phyloP scores from a whole-genome alignment of 2,797 vertebrate genomes.

The Anableps anableps region DNA sequence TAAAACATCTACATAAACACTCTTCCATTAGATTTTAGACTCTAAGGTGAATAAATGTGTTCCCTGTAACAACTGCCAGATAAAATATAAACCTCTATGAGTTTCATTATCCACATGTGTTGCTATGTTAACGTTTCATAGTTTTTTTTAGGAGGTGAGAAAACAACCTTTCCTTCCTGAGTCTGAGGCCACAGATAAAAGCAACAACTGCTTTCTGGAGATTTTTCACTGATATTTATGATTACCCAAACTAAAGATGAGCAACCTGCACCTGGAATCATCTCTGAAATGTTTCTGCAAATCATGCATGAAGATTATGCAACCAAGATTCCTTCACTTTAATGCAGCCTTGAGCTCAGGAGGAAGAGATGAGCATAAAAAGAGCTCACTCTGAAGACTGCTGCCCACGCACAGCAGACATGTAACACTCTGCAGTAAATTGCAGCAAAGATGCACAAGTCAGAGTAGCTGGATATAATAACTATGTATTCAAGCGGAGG shows the following conservation, averaged over 20 bases:
- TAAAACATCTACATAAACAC: background rate
- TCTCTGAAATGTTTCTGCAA: constrained; percentile 34
- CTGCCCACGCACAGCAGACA: constrained; percentile 28
- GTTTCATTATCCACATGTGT: too few relatives aligned
- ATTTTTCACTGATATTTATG: constrained; percentile 41
- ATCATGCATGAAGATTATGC: constrained; percentile 13
- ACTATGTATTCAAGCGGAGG: background rate
- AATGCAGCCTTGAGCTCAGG: constrained; percentile 4
- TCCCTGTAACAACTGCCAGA: background rate
- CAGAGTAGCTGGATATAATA: too few relatives aligned
- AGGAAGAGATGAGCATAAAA: constrained; percentile 8
- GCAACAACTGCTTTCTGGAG: constrained; percentile 46
- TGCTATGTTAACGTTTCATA: background rate
- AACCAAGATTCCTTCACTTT: background rate
- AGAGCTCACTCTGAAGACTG: background rate
- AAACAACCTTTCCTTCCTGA: background rate
- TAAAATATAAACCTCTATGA: too few relatives aligned
- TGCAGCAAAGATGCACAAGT: constrained; percentile 1
- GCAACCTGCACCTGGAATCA: constrained; percentile 33
- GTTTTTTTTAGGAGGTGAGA: constrained; percentile 2
- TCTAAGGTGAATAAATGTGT: background rate
- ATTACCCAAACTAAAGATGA: constrained; percentile 27
- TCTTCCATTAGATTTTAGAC: background rate
- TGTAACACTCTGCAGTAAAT: constrained; percentile 7
- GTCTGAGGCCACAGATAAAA: background rate